phyloP scores from a whole-genome alignment of 2,888 invertebrate genomes.

The Euproctis similis region DNA sequence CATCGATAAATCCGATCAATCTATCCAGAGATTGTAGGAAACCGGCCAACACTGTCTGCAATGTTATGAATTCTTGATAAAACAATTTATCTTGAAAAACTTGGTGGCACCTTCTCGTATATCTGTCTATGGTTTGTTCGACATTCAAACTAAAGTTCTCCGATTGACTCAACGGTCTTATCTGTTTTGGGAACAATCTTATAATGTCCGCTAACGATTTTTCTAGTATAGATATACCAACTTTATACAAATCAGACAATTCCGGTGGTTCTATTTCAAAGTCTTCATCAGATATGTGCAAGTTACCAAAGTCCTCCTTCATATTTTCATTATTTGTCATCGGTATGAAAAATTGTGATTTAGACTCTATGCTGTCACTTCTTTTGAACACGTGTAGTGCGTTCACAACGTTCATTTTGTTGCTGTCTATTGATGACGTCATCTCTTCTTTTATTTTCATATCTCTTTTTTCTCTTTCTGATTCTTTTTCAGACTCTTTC shows the following conservation, averaged over 20 bases:
- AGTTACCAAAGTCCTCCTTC: conserved; percentile 54
- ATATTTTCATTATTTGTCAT: conserved; percentile 48
- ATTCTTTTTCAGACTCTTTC: conserved; percentile 53
- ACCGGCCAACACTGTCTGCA: conserved; percentile 54
- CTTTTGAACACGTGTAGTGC: conserved; percentile 62
- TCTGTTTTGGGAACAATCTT: conserved; percentile 63
- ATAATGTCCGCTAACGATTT: conserved; percentile 55
- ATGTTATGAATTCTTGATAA: conserved; percentile 57
- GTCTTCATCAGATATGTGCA: conserved; percentile 56
- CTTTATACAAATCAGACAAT: conserved; percentile 49
- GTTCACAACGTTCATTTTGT: conserved; percentile 58
- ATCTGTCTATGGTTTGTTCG: conserved; percentile 64
- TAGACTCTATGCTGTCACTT: conserved; percentile 59
- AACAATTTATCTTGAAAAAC: conserved; percentile 69
- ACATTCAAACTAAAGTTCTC: conserved; percentile 59
- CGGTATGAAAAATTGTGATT: conserved; percentile 68
- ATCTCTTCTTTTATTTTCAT: conserved; percentile 46
- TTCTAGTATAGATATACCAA: conserved; percentile 44
- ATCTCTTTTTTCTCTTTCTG: conserved; percentile 40
- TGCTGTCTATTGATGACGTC: conserved; percentile 58
- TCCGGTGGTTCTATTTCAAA: conserved; percentile 50
- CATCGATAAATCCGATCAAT: conserved; percentile 46
- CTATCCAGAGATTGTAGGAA: conserved; percentile 44
- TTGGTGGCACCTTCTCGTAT: conserved; percentile 65
- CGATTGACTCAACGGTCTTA: conserved; percentile 63